Conservation (phyloP, 2,797 vertebrate genomes). For the Thaleichthys pacificus region DNA sequence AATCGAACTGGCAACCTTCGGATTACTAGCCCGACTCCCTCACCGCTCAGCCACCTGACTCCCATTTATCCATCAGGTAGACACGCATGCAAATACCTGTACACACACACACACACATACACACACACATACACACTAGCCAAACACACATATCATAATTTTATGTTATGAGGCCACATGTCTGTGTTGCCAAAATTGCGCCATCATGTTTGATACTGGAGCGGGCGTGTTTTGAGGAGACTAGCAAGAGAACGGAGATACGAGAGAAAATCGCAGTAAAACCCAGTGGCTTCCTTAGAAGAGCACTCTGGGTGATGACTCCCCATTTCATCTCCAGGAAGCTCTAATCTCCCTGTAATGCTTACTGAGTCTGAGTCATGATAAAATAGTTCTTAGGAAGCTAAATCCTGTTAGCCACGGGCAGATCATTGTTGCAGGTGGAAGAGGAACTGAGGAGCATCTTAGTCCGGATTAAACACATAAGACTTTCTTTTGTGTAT, state of each 20-base stretch:
- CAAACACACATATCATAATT: not conserved
- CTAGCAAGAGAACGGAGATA: too few species aligned
- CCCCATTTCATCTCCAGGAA: constrained; percentile 47
- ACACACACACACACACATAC: not conserved
- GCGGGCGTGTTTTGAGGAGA: not conserved
- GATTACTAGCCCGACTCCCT: too few species aligned
- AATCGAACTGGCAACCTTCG: too few species aligned
- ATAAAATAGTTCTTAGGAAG: constrained; percentile 67
- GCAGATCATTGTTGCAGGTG: constrained; percentile 47
- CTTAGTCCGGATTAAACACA: constrained; percentile 48
- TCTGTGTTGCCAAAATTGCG: not conserved
- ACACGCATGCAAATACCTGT: not conserved
- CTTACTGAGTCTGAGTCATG: constrained; percentile 69
- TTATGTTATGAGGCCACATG: not conserved
- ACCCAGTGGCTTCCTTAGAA: not conserved
- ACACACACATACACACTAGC: not conserved
- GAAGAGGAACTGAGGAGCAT: constrained; percentile 54
- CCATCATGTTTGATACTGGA: not conserved
- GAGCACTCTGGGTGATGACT: constrained; percentile 35
- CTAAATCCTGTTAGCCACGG: constrained; percentile 64
- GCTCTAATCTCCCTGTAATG: constrained; percentile 67
- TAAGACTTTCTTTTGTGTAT: constrained; percentile 19
- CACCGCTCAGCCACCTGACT: too few species aligned
- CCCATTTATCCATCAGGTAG: too few species aligned
- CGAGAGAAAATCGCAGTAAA: not conserved